phyloP scores from a whole-genome alignment of 64 coral and sea anemone species.

The Montipora efflorescens region DNA sequence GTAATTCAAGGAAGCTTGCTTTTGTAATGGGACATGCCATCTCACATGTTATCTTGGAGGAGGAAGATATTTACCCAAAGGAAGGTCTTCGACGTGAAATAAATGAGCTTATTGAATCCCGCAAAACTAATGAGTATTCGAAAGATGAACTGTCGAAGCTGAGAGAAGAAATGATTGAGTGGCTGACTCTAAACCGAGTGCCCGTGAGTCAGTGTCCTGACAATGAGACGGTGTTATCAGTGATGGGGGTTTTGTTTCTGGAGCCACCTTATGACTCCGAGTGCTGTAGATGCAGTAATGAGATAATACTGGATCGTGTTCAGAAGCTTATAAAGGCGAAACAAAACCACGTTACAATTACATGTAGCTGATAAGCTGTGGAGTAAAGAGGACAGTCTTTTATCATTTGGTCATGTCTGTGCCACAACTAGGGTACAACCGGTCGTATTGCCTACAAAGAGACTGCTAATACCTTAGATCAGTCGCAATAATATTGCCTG shows the following conservation, averaged over 20 bases:
- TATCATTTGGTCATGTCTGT: too few species aligned
- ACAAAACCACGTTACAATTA: not conserved
- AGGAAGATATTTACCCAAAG: slow-evolving; percentile 17
- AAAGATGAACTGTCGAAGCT: slow-evolving; percentile 60
- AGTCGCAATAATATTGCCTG: too few species aligned
- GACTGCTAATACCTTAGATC: too few species aligned
- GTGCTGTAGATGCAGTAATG: slow-evolving; percentile 87
- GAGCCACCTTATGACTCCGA: slow-evolving; percentile 87
- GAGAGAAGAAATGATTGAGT: slow-evolving; percentile 71
- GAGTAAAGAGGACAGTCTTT: too few species aligned
- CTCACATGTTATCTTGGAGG: slow-evolving; percentile 15
- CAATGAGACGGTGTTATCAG: slow-evolving; percentile 40
- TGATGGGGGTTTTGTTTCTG: slow-evolving; percentile 83
- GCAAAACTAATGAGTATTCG: slow-evolving; percentile 33
- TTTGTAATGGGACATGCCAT: slow-evolving; percentile 70
- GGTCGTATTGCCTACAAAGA: too few species aligned
- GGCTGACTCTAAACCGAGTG: slow-evolving; percentile 83
- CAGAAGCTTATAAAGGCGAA: slow-evolving; percentile 73
- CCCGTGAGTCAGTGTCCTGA: slow-evolving; percentile 62
- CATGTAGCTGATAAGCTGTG: not conserved
- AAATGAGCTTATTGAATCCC: slow-evolving; percentile 29
- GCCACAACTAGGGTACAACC: too few species aligned
- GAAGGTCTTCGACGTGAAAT: slow-evolving; percentile 17
- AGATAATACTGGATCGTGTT: slow-evolving; percentile 90
- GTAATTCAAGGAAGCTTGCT: not conserved